These are phyloP conservation scores for Eulemur mongoz DNA, from an alignment of 2,797 vertebrate species.

Conservation along the genomic window DNA sequence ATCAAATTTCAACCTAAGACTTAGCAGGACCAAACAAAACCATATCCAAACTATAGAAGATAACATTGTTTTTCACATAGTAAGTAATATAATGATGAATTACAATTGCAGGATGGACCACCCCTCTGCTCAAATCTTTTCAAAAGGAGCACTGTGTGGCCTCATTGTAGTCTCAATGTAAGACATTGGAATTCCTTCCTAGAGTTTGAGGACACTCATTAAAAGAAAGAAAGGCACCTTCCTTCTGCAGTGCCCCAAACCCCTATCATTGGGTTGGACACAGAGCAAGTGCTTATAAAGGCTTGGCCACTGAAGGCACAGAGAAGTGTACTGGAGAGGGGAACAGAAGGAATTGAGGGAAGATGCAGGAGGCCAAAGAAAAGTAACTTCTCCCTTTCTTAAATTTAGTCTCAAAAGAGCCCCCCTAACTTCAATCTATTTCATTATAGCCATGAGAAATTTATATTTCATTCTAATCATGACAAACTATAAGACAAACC, in stretches of 20 bases:
- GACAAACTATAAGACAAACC: background rate
- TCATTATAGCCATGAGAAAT: background rate
- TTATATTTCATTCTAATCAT: background rate
- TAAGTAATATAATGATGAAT: constrained; percentile 4
- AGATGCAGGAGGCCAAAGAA: background rate
- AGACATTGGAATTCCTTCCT: background rate
- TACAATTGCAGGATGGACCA: background rate
- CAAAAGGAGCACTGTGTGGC: background rate
- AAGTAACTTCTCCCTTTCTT: background rate
- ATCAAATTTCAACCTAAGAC: too few relatives aligned
- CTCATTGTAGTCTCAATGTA: background rate
- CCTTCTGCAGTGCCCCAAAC: background rate
- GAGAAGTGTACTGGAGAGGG: background rate
- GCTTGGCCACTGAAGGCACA: background rate
- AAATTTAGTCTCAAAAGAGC: background rate
- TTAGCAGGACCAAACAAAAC: too few relatives aligned
- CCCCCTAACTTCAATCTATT: background rate
- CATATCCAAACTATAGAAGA: too few relatives aligned
- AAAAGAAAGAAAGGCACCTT: background rate
- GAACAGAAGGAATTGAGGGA: background rate
- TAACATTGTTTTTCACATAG: background rate
- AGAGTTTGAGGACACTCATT: background rate
- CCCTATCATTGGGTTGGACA: background rate
- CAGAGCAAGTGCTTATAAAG: background rate
- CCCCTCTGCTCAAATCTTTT: background rate